Conservation (phyloP, 1,140 invertebrate genomes). For the Drosophila athabasca region DNA sequence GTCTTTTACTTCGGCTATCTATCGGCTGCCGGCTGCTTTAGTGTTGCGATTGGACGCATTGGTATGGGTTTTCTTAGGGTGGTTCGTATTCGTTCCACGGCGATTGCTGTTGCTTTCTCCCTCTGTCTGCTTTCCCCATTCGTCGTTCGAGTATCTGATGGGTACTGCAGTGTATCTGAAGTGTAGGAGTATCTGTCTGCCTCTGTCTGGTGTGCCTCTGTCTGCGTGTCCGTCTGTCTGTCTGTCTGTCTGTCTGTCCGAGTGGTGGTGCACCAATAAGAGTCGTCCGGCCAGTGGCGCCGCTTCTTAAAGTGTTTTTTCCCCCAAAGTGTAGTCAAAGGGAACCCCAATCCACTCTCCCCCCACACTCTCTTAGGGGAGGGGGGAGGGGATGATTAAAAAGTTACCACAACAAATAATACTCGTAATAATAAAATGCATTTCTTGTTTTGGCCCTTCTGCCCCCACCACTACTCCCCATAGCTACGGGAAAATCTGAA, state of each 20-base stretch:
- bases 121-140: conserved; percentile 67
- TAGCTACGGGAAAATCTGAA: conserved; percentile 34
- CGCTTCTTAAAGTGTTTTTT: conserved; percentile 17
- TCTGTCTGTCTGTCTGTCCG: conserved; percentile 31
- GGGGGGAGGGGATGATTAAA: conserved; percentile 62
- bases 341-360: neutral
- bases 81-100: conserved; percentile 34
- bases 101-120: conserved; percentile 23
- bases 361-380: neutral
- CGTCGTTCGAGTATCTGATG: conserved; percentile 60
- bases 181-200: conserved; percentile 45
- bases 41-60: conserved; percentile 3
- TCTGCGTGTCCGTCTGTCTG: conserved; percentile 20
- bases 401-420: conserved; percentile 68
- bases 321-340: neutral
- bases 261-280: conserved; percentile 63
- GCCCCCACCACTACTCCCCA: neutral
- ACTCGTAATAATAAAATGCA: conserved; percentile 73
- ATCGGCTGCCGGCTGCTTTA: no score
- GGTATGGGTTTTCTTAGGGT: conserved; percentile 73
- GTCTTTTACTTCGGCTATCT: no score
- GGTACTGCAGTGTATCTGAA: conserved; percentile 32
- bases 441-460: conserved; percentile 49
- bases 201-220: neutral
- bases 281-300: conserved; percentile 25